Evolutionary conservation across 1,140 invertebrate genomes (phyloP).

Genomic region (Papilio dardanus): DNA sequence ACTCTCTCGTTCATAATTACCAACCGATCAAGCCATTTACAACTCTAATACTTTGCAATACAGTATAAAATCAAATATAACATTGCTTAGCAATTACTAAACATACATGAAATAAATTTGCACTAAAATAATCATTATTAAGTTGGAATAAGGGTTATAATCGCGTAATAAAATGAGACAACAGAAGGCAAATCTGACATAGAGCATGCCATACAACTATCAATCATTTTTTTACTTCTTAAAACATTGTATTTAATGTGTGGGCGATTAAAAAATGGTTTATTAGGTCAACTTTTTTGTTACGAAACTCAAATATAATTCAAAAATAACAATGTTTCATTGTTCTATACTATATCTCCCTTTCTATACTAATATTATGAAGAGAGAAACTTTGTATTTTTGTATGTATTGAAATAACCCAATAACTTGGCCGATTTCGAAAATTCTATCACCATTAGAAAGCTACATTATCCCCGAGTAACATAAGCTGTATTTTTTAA

Average conservation of each 20-base stretch:
- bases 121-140: not conserved
- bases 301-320: not conserved
- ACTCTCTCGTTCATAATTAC: not conserved
- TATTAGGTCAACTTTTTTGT: constrained; percentile 3
- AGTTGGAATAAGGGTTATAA: not conserved
- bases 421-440: too few relatives aligned
- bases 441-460: too few relatives aligned
- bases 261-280: constrained; percentile 20
- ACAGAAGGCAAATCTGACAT: not conserved
- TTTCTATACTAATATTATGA: too few relatives aligned
- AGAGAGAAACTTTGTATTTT: too few relatives aligned
- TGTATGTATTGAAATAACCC: too few relatives aligned
- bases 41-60: not conserved
- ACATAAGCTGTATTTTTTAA: too few relatives aligned
- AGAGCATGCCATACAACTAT: not conserved
- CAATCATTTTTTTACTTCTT: constrained; percentile 15
- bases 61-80: not conserved
- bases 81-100: not conserved
- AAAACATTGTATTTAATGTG: constrained; percentile 23
- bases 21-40: not conserved
- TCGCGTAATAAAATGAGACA: not conserved
- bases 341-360: not conserved
- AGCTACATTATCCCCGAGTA: too few relatives aligned
- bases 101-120: not conserved
- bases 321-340: not conserved